Evolutionary conservation across 2,888 invertebrate species (phyloP).

Genomic region (Epistrophe grossulariae): DNA sequence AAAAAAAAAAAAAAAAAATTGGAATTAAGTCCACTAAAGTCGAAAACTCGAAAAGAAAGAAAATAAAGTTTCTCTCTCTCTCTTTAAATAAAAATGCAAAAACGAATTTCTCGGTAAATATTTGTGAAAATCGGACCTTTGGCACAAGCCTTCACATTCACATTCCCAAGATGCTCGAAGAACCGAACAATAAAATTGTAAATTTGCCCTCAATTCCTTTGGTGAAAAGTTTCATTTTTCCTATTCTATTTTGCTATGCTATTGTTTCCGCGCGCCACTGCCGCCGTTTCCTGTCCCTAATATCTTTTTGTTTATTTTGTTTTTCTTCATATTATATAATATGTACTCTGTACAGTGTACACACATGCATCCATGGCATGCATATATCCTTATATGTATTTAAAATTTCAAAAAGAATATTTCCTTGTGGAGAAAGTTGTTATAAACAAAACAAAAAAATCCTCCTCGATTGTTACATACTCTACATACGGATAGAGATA

Average conservation of each 20-base stretch:
- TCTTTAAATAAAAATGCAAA: conserved; percentile 42
- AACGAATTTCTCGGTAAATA: conserved; percentile 64
- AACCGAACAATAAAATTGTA: conserved; percentile 70
- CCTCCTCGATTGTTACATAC: conserved; percentile 39
- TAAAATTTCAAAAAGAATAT: conserved; percentile 40
- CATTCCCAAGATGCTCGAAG: conserved; percentile 49
- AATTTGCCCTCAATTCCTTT: conserved; percentile 70
- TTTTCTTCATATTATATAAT: conserved; percentile 9
- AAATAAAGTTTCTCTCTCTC: conserved; percentile 26
- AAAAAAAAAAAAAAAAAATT: neutral
- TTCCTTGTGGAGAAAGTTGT: conserved; percentile 68
- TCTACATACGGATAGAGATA: neutral
- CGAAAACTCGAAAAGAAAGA: conserved; percentile 25
- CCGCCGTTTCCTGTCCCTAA: conserved; percentile 51
- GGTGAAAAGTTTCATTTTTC: conserved; percentile 53
- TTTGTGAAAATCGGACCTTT: conserved; percentile 66
- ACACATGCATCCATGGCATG: conserved; percentile 38
- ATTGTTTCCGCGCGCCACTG: conserved; percentile 20
- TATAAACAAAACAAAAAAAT: conserved; percentile 44
- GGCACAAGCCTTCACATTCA: conserved; percentile 37
- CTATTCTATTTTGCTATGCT: conserved; percentile 32
- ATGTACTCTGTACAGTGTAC: too few species aligned
- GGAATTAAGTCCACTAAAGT: conserved; percentile 44
- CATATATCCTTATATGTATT: conserved; percentile 44
- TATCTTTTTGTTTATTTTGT: conserved; percentile 61